These are phyloP conservation scores for Coelogynopora nodosa DNA, from an alignment of 2,888 invertebrate species.

Conservation along the genomic window DNA sequence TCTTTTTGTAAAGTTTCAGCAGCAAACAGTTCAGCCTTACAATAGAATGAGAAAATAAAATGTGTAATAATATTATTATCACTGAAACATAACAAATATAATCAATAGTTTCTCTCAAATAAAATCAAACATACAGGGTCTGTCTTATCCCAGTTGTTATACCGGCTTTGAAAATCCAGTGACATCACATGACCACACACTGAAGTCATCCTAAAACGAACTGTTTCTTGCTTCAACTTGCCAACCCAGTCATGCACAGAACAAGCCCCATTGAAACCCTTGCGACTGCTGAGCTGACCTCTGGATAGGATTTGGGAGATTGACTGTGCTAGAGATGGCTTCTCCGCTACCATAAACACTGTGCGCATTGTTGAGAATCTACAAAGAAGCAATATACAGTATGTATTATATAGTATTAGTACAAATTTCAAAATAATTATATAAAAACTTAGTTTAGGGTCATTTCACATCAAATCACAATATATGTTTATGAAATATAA, in stretches of 20 bases:
- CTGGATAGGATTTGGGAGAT: slow-evolving; percentile 87
- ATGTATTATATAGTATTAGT: no score
- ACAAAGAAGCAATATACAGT: background rate
- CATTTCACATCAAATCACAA: no score
- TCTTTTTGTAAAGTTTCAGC: slow-evolving; percentile 94
- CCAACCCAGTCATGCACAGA: slow-evolving; percentile 89
- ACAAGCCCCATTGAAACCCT: slow-evolving; percentile 85
- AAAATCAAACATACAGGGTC: slow-evolving; percentile 71
- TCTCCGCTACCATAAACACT: slow-evolving; percentile 92
- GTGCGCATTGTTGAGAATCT: slow-evolving; percentile 53
- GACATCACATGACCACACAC: slow-evolving; percentile 98
- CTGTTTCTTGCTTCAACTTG: slow-evolving; percentile 56
- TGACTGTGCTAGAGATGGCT: slow-evolving; percentile 92
- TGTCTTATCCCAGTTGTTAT: slow-evolving; percentile 94
- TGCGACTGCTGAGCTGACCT: slow-evolving; percentile 72
- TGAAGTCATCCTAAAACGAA: slow-evolving; percentile 80
- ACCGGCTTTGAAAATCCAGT: slow-evolving; percentile 81
- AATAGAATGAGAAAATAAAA: no score
- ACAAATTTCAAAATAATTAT: no score
- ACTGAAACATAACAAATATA: background rate
- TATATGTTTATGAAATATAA: no score
- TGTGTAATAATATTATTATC: no score
- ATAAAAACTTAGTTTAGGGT: no score
- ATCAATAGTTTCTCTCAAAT: background rate
- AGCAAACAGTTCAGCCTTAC: slow-evolving; percentile 77